Conservation (phyloP, 1,140 invertebrate species). For the Aphelinus atriplicis region DNA sequence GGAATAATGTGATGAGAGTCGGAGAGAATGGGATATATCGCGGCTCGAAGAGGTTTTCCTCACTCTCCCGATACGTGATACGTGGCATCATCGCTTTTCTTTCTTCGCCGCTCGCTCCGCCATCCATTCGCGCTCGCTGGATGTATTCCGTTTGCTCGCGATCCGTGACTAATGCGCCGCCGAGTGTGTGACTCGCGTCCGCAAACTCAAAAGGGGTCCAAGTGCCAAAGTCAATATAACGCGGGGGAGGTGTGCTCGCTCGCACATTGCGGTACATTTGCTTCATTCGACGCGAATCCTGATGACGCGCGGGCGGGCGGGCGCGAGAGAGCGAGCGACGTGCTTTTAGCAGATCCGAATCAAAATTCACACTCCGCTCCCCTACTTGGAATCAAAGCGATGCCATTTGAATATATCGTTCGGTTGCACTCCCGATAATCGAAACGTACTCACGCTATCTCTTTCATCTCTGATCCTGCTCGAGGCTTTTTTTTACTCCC, state of each 20-base stretch:
- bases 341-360: neutral
- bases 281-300: conserved; percentile 14
- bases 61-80: conserved; percentile 44
- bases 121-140: conserved; percentile 24
- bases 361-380: neutral
- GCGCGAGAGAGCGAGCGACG: neutral
- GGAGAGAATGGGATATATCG: neutral
- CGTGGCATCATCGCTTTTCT: conserved; percentile 23
- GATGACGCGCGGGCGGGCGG: neutral
- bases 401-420: no score
- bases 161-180: conserved; percentile 49
- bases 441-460: no score
- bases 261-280: conserved; percentile 2
- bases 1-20: neutral
- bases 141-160: conserved; percentile 53
- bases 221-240: conserved; percentile 47
- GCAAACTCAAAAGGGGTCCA: conserved; percentile 40
- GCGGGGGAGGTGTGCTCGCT: neutral
- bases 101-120: neutral
- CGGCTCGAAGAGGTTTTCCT: neutral
- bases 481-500: no score
- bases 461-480: no score
- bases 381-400: neutral
- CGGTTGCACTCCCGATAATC: no score
- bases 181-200: conserved; percentile 47